Evolutionary conservation across 2,888 invertebrate species (phyloP), one percentile per base, ranked within the genome.

Genomic region (Caenorhabditis sp.): DNA sequence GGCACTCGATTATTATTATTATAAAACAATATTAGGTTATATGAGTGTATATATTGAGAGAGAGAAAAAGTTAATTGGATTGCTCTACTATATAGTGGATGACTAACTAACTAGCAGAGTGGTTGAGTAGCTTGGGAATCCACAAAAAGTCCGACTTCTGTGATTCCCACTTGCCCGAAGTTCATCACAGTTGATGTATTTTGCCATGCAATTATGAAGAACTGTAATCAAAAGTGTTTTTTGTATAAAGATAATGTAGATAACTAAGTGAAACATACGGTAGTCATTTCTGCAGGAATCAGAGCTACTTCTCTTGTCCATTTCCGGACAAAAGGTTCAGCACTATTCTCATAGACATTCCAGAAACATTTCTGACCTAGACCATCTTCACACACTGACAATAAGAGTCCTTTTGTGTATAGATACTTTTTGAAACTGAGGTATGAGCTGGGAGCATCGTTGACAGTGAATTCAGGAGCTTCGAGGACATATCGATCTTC

Each of bases 241-340:
- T n/a, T n/a, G n/a, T n/a, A n/a, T n/a, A n/a, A n/a, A n/a, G n/a
- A n/a, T n/a, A n/a, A n/a, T n/a, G n/a, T n/a, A n/a, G n/a, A n/a
- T n/a, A n/a, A n/a, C n/a, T n/a, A n/a, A n/a, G n/a, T n/a, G n/a
- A 17, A 10, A 27, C 70, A 26, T 59, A 73, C 73, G 60, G 75
- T 82, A 52, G 78, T 80, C 59, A 82, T 43, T 31, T 76, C 60
- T 23, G 64, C 60, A 3, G 83, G 83, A 10, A 83, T 53, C 14
- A 75, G 61, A 1, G 77, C 77, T 17, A 78, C 70, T 67, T 83
- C 83, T 10, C 70, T 76, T 8, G 80, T 82, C 82, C 82, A 82
- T n/a, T 70, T 71, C 31, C 76, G 50, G 0, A 36, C 70, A 50
- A 80, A 82, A 0, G 80, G 80, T 49, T 77, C 76, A 0, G 60